Evolutionary conservation across 2,888 invertebrate genomes (phyloP), one percentile per base, ranked within the genome.

Genomic region (Nymphalis polychloros): DNA sequence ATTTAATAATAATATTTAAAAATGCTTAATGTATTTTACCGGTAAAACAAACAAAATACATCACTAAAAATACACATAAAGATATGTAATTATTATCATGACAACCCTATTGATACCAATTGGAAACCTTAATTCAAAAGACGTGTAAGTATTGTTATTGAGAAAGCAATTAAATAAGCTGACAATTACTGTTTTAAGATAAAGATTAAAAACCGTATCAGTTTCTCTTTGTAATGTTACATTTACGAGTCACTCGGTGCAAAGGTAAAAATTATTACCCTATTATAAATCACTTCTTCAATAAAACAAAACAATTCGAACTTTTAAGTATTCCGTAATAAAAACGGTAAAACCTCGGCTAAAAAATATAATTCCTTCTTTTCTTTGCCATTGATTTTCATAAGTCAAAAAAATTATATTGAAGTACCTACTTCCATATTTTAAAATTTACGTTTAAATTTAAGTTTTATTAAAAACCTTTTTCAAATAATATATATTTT

Each of bases 101-200:
- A 35, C 62, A 73, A 62, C 77, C 77, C 77, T 76, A 66, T 59
- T 23, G 71, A 72, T 81, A 79, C 79, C 81, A 79, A 83, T 83
- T 80, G 75, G 73, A 76, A 77, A 78, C 79, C 82, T 78, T 84
- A 82, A 85, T 88, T 88, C 83, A 81, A 85, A 83, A 85, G 81
- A 77, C 74, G 79, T 77, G 77, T 81, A 77, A 73, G 80, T 77
- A 78, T 78, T 74, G 70, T 77, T 77, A 69, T 74, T 74, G 65
- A 66, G 68, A 70, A 68, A 67, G 71, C 71, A 76, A 77, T 74
- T 69, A 72, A 73, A 76, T 68, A 70, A 71, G 64, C 73, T 73
- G 67, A 71, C 72, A 72, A 74, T 75, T 68, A 72, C 69, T 70
- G 65, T 72, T 72, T 72, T 72, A 63, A 72, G 69, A 67, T 64